A percentile compares a stretch with the other conserved stretches of the same genome.
These are phyloP conservation scores for Cavia porcellus DNA, from an alignment of 2,113 vertebrate species.

Conservation along the genomic window DNA sequence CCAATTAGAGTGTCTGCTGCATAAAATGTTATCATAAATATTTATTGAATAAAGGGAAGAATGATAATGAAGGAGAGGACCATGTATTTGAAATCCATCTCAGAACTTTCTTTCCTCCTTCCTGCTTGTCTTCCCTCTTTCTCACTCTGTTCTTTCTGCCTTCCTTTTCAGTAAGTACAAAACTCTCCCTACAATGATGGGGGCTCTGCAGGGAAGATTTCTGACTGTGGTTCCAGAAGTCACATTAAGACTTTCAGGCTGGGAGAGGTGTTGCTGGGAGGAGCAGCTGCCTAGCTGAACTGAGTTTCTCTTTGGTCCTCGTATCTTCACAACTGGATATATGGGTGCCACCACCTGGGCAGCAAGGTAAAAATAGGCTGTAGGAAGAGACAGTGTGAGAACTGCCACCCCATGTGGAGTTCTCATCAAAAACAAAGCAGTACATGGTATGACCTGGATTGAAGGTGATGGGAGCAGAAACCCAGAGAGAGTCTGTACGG, in stretches of 20 bases:
- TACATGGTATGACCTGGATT: neutral
- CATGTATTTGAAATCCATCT: neutral
- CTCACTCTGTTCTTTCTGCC: neutral
- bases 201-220: neutral
- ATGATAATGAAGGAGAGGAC: neutral
- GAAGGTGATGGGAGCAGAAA: neutral
- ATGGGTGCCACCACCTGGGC: neutral
- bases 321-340: slow-evolving; percentile 34
- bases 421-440: slow-evolving; percentile 61
- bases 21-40: neutral
- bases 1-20: neutral
- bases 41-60: neutral
- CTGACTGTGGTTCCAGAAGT: neutral
- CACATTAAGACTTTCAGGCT: neutral
- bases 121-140: neutral
- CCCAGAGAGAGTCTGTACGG: too few species aligned
- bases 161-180: neutral
- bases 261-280: neutral
- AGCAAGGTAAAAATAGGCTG: slow-evolving; percentile 56
- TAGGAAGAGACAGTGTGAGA: slow-evolving; percentile 15
- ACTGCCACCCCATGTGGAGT: neutral
- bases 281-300: neutral
- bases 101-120: neutral
- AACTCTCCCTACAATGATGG: neutral
- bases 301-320: neutral